A percentile compares a stretch with the other conserved stretches of the same genome.
Evolutionary conservation across 2,888 invertebrate species (phyloP).

Genomic region (Drosophila ezoana): DNA sequence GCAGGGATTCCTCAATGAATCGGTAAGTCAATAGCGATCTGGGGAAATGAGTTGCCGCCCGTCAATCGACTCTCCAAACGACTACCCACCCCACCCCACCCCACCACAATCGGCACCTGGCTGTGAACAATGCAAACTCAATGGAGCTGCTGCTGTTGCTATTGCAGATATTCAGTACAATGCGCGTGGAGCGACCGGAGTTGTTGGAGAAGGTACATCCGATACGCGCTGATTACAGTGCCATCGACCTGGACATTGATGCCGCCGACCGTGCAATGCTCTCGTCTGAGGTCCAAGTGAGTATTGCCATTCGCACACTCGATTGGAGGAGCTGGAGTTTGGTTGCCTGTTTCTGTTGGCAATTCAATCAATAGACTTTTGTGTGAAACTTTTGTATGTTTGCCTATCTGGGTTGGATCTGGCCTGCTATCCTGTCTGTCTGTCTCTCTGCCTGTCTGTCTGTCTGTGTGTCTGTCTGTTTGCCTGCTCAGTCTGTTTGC

Average conservation of each 20-base stretch:
- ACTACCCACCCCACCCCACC: too few relatives aligned
- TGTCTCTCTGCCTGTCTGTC: constrained; percentile 22
- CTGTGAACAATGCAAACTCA: constrained; percentile 40
- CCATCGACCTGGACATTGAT: constrained; percentile 85
- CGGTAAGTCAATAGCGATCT: constrained; percentile 72
- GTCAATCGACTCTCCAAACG: background rate
- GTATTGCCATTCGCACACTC: constrained; percentile 41
- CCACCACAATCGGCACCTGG: background rate
- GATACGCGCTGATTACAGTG: constrained; percentile 86
- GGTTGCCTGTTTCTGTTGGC: constrained; percentile 53
- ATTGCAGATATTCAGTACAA: constrained; percentile 86
- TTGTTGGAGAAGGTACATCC: constrained; percentile 87
- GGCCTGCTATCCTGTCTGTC: constrained; percentile 19
- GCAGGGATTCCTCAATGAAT: constrained; percentile 83
- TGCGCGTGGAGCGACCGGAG: constrained; percentile 85
- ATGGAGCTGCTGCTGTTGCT: constrained; percentile 17
- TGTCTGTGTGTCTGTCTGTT: constrained; percentile 1
- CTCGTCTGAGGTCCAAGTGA: constrained; percentile 86
- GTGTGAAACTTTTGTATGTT: constrained; percentile 57
- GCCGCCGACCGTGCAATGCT: constrained; percentile 84
- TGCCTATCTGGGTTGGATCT: constrained; percentile 36
- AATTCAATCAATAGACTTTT: constrained; percentile 80
- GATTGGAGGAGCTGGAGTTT: constrained; percentile 20
- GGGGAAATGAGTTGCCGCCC: constrained; percentile 30
- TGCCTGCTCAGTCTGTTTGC: background rate